These are phyloP conservation scores for Cremastinae sp. DNA, from an alignment of 2,888 invertebrate species.

Conservation along the genomic window DNA sequence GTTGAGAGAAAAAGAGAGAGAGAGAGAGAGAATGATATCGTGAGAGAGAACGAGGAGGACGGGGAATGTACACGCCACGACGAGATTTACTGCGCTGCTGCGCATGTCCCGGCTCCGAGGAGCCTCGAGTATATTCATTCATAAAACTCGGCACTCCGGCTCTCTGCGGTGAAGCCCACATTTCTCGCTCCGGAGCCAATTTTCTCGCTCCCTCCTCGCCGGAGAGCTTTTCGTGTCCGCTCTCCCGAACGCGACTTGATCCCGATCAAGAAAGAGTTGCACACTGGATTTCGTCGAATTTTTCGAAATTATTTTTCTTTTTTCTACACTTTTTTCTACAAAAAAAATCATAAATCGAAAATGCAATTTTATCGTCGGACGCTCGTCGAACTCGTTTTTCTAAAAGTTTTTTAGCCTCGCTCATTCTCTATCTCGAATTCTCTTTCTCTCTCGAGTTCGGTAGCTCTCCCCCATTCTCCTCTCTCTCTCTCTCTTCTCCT, in stretches of 20 bases:
- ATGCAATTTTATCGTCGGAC: too few relatives aligned
- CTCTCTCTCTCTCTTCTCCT: conserved; percentile 36
- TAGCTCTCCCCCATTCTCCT: conserved; percentile 39
- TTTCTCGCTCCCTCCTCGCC: conserved; percentile 16
- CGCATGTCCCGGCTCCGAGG: conserved; percentile 56
- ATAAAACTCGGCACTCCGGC: conserved; percentile 75
- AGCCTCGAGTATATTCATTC: conserved; percentile 81
- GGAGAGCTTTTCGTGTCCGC: too few relatives aligned
- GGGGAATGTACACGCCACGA: conserved; percentile 42
- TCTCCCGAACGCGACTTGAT: too few relatives aligned
- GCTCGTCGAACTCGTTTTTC: too few relatives aligned
- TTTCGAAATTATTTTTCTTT: too few relatives aligned
- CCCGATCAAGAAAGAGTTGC: too few relatives aligned
- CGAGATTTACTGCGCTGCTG: conserved; percentile 54
- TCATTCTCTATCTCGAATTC: conserved; percentile 47
- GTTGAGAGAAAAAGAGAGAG: conserved; percentile 3
- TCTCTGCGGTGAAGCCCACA: not conserved
- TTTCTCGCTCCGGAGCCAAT: conserved; percentile 6
- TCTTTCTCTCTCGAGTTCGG: conserved; percentile 38
- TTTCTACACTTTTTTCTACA: too few relatives aligned
- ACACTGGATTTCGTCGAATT: too few relatives aligned
- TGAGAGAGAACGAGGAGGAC: conserved; percentile 44
- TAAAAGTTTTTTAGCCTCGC: too few relatives aligned
- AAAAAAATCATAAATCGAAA: too few relatives aligned
- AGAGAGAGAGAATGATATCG: conserved; percentile 49